Conservation (phyloP, 1,140 invertebrate genomes). For the Cotesia vestalis region DNA sequence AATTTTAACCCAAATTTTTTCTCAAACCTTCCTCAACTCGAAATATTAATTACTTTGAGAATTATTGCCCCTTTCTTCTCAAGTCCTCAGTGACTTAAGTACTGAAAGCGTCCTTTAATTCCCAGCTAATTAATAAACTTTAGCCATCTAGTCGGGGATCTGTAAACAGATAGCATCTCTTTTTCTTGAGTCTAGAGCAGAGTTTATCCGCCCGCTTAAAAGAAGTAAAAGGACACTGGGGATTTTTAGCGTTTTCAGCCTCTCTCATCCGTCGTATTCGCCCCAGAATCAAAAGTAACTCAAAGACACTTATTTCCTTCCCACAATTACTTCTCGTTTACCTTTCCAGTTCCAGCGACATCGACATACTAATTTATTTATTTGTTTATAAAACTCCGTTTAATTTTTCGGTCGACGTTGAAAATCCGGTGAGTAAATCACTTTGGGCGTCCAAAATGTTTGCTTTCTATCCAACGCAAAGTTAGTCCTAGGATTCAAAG, state of each 20-base stretch:
- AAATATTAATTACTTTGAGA: constrained; percentile 9
- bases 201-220: neutral
- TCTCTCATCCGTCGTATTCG: neutral
- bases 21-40: no score
- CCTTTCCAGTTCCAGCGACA: neutral
- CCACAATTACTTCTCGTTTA: neutral
- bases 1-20: no score
- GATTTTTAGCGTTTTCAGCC: neutral
- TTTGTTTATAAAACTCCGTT: no score
- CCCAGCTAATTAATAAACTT: constrained; percentile 61
- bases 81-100: neutral
- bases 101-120: constrained; percentile 48
- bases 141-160: constrained; percentile 52
- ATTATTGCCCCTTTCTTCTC: neutral
- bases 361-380: no score
- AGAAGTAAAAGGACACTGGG: neutral
- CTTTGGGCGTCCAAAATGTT: neutral
- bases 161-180: constrained; percentile 12
- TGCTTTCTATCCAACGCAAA: no score
- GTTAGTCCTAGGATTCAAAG: neutral
- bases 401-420: no score
- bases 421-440: neutral
- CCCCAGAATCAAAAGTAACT: neutral
- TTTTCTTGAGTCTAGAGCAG: neutral
- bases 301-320: constrained; percentile 5